These are phyloP conservation scores for Cyprinus carpio DNA, from an alignment of 2,113 vertebrate genomes.

Conservation along the genomic window DNA sequence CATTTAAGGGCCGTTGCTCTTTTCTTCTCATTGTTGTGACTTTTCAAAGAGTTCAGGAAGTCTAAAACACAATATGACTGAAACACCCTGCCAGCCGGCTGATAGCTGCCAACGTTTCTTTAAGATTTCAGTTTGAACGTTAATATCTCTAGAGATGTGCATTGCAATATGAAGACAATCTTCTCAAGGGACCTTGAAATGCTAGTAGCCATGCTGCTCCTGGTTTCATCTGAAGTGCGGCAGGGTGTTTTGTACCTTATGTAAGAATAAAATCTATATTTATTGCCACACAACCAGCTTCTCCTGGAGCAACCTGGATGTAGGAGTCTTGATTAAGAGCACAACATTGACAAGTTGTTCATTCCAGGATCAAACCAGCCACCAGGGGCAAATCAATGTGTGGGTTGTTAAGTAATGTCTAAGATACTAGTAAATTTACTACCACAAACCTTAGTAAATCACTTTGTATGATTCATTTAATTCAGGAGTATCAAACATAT, in stretches of 20 bases:
- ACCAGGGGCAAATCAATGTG: too few species aligned
- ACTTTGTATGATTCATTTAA: too few species aligned
- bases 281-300: neutral
- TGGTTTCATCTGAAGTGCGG: neutral
- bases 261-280: neutral
- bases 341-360: too few species aligned
- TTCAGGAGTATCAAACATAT: too few species aligned
- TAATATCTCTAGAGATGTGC: neutral
- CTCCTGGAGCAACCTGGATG: neutral
- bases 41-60: neutral
- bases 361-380: too few species aligned
- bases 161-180: slow-evolving; percentile 13
- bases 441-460: too few species aligned
- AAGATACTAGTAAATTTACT: too few species aligned
- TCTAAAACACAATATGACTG: slow-evolving; percentile 1
- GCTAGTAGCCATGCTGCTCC: neutral
- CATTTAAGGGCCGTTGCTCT: slow-evolving; percentile 15
- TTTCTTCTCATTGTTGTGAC: slow-evolving; percentile 21
- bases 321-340: neutral
- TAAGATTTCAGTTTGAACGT: neutral
- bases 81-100: neutral
- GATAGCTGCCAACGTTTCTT: neutral
- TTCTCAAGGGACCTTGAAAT: slow-evolving; percentile 13
- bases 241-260: neutral
- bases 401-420: too few species aligned